Evolutionary conservation across 2,888 invertebrate species (phyloP), one percentile per base, ranked within the genome.

Genomic region (Cosmia trapezina): DNA sequence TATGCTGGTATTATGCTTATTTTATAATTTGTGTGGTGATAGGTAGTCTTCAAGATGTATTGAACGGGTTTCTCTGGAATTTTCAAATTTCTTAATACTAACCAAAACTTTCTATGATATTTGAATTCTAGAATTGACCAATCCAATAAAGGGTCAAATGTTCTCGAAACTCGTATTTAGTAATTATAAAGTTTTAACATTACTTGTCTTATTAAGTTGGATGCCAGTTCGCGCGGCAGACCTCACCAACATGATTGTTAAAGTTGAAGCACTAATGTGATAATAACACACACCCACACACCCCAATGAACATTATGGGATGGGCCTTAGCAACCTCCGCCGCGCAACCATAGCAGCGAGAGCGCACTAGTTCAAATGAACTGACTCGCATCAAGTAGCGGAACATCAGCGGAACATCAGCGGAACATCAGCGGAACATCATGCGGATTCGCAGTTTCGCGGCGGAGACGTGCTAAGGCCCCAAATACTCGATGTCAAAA

Each of bases 181-280:
- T 83, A 53, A 54, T 83, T 45, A 54, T 65, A 63, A 78, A 79
- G 66, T 64, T 79, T 78, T 78, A 47, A 71, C 53, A 66, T 66
- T 37, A 65, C 37, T 56, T 37, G 37, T 37, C 37, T 37, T 76
- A 45, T 33, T 19, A 73, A 60, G 74, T 47, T 60, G 19, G 33
- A 9, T 33, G 33, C 53, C 49, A 47, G 54, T 75, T 43, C 37
- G 37, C n/a, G 53, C 17, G 17, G 43, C 22, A 14, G n/a, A 49
- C 49, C 69, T 37, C 14, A 47, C 33, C n/a, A 28, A 54, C 54
- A 28, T 60, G 47, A 75, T 59, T 47, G 76, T 28, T 49, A 49
- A 76, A 81, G 59, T 81, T 76, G 33, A 33, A 37, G 45, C 56
- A 51, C 76, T 60, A 57, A 81, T 63, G 51, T 80, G 62, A 28